Conservation (phyloP, 2,797 vertebrate species). For the Pseudomugil gertrudae region DNA sequence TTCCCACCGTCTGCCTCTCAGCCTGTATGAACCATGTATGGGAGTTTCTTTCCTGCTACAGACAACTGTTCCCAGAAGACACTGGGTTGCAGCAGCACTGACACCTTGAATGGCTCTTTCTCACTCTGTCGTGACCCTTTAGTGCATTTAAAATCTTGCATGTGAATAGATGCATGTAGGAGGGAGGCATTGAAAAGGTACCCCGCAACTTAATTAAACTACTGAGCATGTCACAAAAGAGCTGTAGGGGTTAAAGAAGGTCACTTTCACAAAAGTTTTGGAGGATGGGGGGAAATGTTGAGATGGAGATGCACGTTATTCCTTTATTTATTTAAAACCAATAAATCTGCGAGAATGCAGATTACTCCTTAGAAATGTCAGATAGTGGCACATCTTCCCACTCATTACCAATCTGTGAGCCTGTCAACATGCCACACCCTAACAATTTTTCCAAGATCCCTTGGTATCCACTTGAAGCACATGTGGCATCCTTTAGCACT, state of each 20-base stretch:
- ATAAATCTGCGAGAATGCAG: constrained; percentile 1
- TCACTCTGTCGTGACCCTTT: constrained; percentile 48
- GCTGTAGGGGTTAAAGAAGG: constrained; percentile 40
- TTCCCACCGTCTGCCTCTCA: constrained; percentile 15
- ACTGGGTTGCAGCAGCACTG: constrained; percentile 34
- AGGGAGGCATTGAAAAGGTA: constrained; percentile 26
- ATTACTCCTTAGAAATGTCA: background rate
- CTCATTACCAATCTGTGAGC: background rate
- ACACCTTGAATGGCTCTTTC: constrained; percentile 58
- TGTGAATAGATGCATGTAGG: constrained; percentile 55
- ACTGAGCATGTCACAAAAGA: constrained; percentile 40
- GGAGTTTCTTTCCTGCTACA: constrained; percentile 45
- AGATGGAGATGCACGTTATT: constrained; percentile 1
- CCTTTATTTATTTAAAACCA: background rate
- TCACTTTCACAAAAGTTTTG: background rate
- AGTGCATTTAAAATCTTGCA: constrained; percentile 44
- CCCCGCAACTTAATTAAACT: constrained; percentile 67
- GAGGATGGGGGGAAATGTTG: constrained; percentile 11
- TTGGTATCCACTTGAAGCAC: background rate
- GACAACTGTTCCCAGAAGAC: constrained; percentile 53
- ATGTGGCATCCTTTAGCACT: background rate
- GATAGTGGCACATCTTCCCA: background rate
- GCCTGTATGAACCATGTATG: constrained; percentile 36
- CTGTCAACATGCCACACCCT: background rate
- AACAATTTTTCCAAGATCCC: background rate